Evolutionary conservation across 1,140 invertebrate genomes (phyloP), one percentile per base, ranked within the genome.

Genomic region (Apis cerana): DNA sequence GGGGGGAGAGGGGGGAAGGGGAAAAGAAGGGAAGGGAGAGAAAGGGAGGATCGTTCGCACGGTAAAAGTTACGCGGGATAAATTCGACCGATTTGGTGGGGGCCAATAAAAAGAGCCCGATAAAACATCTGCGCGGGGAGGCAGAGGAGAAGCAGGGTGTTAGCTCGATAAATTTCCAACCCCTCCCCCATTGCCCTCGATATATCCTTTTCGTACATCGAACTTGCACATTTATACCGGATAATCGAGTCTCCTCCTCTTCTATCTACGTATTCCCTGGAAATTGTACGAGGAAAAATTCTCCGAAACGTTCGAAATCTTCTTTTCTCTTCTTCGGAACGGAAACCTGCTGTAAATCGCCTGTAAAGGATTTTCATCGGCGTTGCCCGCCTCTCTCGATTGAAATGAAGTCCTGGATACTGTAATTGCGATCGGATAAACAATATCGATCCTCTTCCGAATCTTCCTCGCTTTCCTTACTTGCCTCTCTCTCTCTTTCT

Each of bases 341-440:
- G 21, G 8, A 7, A 61, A 71, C n/a, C n/a, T n/a, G n/a, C 21
- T 61, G 33, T 72, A 65, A 82, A 72, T 75, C 71, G 56, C 1
- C 50, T 61, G 80, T 78, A 75, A 78, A 75, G 78, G 85, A 86
- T 86, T 83, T 86, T 78, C 80, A 64, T 56, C 59, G 65, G 71
- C 59, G 75, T 54, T 59, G 62, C 43, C 68, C n/a, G 52, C 27
- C 68, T 19, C 27, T 33, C 52, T 82, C 75, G 52, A 76, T 61
- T 33, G 74, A 61, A 83, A 83, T 59, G 62, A 61, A 82, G 52
- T 75, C 68, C 58, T 19, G 68, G 79, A 72, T 64, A 43, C 43
- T 82, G 85, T 86, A 86, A 86, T 86, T 86, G 80, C 85, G 61
- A 82, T 82, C 76, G 85, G 80, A 86, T 68, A 86, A 86, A 86